A percentile compares a stretch with the other conserved stretches of the same genome.
Conservation (phyloP, 2,797 vertebrate genomes). For the Vultur gryphus region DNA sequence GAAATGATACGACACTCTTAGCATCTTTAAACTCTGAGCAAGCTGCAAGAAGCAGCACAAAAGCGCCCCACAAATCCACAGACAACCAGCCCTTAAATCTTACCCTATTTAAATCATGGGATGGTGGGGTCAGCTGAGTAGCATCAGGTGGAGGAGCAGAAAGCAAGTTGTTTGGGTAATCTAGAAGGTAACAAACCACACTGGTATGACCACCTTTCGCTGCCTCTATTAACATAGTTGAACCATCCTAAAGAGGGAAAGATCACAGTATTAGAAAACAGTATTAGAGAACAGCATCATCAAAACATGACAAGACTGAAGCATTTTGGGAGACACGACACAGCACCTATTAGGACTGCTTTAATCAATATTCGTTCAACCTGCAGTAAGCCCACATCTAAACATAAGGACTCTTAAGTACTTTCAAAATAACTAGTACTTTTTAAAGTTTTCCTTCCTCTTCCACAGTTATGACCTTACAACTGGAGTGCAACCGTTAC, state of each 20-base stretch:
- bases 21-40: neutral
- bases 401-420: neutral
- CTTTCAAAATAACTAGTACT: rapidly evolving
- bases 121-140: constrained; percentile 81
- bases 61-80: neutral
- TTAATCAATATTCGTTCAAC: neutral
- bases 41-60: neutral
- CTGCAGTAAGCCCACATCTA: neutral
- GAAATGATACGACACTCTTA: neutral
- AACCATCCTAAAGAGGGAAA: constrained; percentile 73
- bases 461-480: neutral
- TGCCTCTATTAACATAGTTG: constrained; percentile 83
- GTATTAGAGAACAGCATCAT: neutral
- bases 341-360: rapidly evolving
- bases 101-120: constrained; percentile 83
- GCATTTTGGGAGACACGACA: neutral
- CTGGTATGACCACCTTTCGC: constrained; percentile 83
- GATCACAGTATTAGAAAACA: neutral
- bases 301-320: neutral
- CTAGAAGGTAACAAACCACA: constrained; percentile 83
- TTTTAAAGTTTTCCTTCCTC: neutral
- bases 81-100: neutral
- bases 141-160: constrained; percentile 81
- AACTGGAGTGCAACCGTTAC: neutral
- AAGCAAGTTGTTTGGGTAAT: constrained; percentile 83